Conservation (phyloP, 1,140 invertebrate species). For the Ericerus pela region DNA sequence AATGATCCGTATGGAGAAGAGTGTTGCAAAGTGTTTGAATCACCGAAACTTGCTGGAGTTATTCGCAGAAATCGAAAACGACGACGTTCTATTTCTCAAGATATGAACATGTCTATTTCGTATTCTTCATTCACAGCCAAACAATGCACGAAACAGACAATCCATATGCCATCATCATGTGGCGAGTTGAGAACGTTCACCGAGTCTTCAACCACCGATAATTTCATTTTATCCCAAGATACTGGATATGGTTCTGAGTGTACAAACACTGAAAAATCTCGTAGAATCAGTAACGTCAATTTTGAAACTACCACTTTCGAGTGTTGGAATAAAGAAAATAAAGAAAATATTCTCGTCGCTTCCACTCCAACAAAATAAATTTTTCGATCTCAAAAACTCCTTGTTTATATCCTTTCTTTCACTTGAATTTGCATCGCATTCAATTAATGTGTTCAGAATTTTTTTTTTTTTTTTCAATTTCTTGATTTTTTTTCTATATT, state of each 20-base stretch:
- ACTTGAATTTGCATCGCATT: too few species aligned
- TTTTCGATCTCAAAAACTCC: background rate
- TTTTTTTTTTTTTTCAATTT: too few species aligned
- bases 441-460: too few species aligned
- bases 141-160: background rate
- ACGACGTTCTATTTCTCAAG: background rate
- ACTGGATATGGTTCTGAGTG: conserved; percentile 1
- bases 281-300: too few species aligned
- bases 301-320: too few species aligned
- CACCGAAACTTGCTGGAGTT: background rate
- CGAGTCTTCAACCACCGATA: background rate
- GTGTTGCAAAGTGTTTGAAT: conserved; percentile 1
- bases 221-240: background rate
- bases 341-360: background rate
- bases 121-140: background rate
- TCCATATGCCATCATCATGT: too few species aligned
- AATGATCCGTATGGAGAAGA: too few species aligned
- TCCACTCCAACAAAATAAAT: background rate
- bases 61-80: background rate
- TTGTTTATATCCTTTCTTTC: too few species aligned
- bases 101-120: background rate
- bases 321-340: background rate
- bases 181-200: background rate
- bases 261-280: background rate
- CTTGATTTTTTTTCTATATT: too few species aligned